Evolutionary conservation across 2,113 vertebrate species (phyloP), one percentile per base, ranked within the genome.

Genomic region (Corythaeola cristata): DNA sequence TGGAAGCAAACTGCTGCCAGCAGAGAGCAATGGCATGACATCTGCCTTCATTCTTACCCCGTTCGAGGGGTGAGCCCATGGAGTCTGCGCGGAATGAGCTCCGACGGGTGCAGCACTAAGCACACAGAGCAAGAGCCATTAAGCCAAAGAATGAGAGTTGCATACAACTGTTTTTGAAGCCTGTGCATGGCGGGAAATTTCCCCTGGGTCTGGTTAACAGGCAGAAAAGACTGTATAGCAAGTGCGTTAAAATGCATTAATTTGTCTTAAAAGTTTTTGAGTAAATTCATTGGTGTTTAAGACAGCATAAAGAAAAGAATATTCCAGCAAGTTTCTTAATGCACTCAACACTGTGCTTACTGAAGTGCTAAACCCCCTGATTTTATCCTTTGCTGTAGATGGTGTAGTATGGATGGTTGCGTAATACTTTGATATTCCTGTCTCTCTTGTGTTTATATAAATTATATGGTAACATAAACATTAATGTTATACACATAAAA

Each of bases 181-280:
- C 11, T 58, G 0, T 67, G 16, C 0, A 0, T 83, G 71, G 5
- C 66, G 75, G 75, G 52, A 90, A 63, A 37, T 20, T 63, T 47
- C 35, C 7, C 6, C 24, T 33, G n/a, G 15, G 22, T 72, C 50
- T 37, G 24, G 66, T 79, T 21, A 50, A 19, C 14, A 39, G 52
- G 41, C 52, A 59, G 67, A 39, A 92, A 76, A 67, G 5, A 35
- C 12, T 60, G n/a, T 86, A 11, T 28, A 85, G 26, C 8, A 49
- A 55, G 18, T 39, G 14, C 58, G 26, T 58, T 6, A 12, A 82
- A 79, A 26, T 6, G 3, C n/a, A 24, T 59, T 67, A 30, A 58
- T 92, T 88, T 88, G 33, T 53, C 35, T 64, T 60, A 8, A 19
- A 90, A 60, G n/a, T 77, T 77, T 21, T 82, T 16, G n/a, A 55